Evolutionary conservation across 2,113 vertebrate genomes (phyloP).

Genomic region (Meles meles): DNA sequence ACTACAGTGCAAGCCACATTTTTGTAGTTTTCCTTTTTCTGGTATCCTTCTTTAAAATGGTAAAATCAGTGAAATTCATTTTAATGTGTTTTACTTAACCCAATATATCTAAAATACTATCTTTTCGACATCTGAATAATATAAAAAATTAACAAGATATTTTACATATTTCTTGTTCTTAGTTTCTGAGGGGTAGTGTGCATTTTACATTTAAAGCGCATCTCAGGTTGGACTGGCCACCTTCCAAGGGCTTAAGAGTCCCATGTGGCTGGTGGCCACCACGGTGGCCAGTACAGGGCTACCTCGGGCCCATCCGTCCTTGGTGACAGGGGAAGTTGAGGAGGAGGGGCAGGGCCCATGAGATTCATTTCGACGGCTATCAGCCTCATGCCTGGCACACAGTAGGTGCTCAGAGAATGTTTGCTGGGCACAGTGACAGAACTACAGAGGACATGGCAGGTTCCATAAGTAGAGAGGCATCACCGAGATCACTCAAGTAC

Average conservation of each 20-base stretch:
- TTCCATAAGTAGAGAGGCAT: background rate
- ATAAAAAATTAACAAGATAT: background rate
- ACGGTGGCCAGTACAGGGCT: background rate
- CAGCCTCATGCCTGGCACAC: background rate
- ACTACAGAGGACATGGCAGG: background rate
- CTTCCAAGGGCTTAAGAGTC: background rate
- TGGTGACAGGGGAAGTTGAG: background rate
- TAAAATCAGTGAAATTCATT: background rate
- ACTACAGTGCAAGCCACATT: rapidly evolving
- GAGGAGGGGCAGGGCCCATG: background rate
- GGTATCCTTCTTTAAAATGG: background rate
- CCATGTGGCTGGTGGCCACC: background rate
- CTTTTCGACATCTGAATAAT: background rate
- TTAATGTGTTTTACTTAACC: background rate
- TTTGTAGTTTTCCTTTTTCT: background rate
- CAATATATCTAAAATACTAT: background rate
- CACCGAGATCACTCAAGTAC: background rate
- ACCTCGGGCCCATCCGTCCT: background rate
- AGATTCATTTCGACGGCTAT: background rate
- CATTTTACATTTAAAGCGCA: background rate
- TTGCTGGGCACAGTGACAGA: background rate
- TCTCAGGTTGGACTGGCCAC: background rate
- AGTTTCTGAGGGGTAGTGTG: background rate
- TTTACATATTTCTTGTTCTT: background rate
- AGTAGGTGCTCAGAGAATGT: background rate